Conservation (phyloP, 2,113 vertebrate genomes). For the Percina caprodes region DNA sequence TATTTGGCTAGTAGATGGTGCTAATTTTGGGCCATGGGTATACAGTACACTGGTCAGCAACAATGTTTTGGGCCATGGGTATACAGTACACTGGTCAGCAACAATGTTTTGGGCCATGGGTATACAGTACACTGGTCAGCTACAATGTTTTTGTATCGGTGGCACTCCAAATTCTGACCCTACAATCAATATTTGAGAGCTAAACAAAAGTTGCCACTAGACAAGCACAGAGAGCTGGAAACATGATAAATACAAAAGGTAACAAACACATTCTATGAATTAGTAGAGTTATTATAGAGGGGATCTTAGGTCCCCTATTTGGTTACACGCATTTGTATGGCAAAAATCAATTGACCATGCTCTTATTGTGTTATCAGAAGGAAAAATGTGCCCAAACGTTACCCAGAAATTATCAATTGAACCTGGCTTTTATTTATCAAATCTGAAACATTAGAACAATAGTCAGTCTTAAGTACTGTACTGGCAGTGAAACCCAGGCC, state of each 20-base stretch:
- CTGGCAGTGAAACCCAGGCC: slow-evolving; percentile 19
- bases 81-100: neutral
- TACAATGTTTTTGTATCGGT: neutral
- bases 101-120: too few species aligned
- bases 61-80: too few species aligned
- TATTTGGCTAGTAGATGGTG: too few species aligned
- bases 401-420: slow-evolving; percentile 8
- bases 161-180: neutral
- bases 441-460: slow-evolving; percentile 30
- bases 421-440: slow-evolving; percentile 20
- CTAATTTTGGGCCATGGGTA: too few species aligned
- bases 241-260: neutral
- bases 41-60: neutral
- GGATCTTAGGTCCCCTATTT: slow-evolving; percentile 26
- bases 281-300: neutral
- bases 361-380: slow-evolving; percentile 28
- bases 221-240: neutral
- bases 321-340: slow-evolving; percentile 10
- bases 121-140: neutral
- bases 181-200: neutral
- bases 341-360: slow-evolving; percentile 45
- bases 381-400: neutral
- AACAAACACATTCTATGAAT: slow-evolving; percentile 11
- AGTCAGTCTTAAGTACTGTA: slow-evolving; percentile 9
- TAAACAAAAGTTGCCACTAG: neutral